These are phyloP conservation scores for Sylvicapra grimmia DNA, from an alignment of 2,113 vertebrate species.

Conservation along the genomic window DNA sequence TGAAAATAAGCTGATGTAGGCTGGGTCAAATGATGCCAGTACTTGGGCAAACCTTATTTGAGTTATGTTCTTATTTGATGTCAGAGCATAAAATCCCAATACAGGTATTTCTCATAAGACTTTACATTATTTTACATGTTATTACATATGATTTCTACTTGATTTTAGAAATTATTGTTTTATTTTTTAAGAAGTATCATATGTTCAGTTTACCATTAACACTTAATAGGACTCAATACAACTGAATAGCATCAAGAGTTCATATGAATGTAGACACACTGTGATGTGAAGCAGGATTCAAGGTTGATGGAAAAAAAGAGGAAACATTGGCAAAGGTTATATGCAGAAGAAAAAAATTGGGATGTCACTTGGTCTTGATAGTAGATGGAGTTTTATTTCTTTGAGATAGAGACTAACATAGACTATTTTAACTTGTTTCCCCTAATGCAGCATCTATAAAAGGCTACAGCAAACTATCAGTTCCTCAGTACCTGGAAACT, in stretches of 20 bases:
- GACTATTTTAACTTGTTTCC: not conserved
- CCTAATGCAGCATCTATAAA: not conserved
- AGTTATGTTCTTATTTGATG: not conserved
- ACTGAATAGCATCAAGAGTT: not conserved
- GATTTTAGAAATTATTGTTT: conserved; percentile 17
- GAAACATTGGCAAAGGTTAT: not conserved
- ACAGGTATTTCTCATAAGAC: not conserved
- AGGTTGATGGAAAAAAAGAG: not conserved
- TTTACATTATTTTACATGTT: not conserved
- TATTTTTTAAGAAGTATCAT: not conserved
- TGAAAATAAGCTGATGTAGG: conserved; percentile 32
- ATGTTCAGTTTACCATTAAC: not conserved
- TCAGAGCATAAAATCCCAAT: not conserved
- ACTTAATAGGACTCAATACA: not conserved
- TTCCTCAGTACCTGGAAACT: not conserved
- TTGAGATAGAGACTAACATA: not conserved
- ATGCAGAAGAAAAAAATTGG: not conserved
- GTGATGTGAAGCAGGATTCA: not conserved
- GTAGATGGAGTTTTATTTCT: not conserved
- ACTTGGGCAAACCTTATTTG: not conserved
- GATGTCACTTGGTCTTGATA: not conserved
- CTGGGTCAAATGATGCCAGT: not conserved
- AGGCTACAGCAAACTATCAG: not conserved
- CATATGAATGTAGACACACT: not conserved
- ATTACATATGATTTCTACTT: not conserved